A percentile compares a stretch with the other conserved stretches of the same genome.
These are phyloP conservation scores for Acanthis flammea DNA, from an alignment of 2,797 vertebrate genomes.

Conservation along the genomic window DNA sequence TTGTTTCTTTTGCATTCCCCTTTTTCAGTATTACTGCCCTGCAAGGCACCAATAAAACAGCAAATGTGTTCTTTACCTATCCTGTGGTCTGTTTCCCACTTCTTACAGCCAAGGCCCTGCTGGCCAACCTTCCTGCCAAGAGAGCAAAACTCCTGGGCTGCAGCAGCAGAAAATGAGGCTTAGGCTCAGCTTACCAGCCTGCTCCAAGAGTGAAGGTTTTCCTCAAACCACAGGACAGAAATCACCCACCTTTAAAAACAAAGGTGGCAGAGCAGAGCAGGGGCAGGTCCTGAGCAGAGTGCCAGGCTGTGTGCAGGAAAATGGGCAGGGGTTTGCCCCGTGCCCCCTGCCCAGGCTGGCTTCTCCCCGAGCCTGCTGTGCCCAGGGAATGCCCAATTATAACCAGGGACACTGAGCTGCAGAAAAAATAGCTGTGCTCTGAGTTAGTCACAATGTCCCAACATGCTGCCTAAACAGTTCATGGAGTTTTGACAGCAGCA, in stretches of 20 bases:
- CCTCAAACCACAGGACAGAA: not conserved
- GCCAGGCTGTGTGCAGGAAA: not conserved
- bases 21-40: constrained; percentile 99
- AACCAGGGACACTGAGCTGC: not conserved
- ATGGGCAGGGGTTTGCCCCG: not conserved
- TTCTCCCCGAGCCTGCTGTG: not conserved
- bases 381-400: constrained; percentile 21
- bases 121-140: not conserved
- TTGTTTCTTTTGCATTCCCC: constrained; percentile 87
- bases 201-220: not conserved
- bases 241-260: not conserved
- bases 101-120: not conserved
- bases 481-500: constrained; percentile 69
- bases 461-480: constrained; percentile 66
- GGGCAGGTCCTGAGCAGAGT: not conserved
- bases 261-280: not conserved
- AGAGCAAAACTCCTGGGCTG: not conserved
- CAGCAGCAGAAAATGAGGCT: not conserved
- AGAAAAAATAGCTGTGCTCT: constrained; percentile 38
- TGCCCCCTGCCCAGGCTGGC: not conserved
- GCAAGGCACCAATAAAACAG: constrained; percentile 99
- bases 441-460: constrained; percentile 64
- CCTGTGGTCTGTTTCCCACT: constrained; percentile 71
- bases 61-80: constrained; percentile 92
- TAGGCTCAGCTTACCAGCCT: not conserved